A percentile compares a stretch with the other conserved stretches of the same genome.
Evolutionary conservation across 2,797 vertebrate genomes (phyloP).

Genomic region (Mycteria americana): DNA sequence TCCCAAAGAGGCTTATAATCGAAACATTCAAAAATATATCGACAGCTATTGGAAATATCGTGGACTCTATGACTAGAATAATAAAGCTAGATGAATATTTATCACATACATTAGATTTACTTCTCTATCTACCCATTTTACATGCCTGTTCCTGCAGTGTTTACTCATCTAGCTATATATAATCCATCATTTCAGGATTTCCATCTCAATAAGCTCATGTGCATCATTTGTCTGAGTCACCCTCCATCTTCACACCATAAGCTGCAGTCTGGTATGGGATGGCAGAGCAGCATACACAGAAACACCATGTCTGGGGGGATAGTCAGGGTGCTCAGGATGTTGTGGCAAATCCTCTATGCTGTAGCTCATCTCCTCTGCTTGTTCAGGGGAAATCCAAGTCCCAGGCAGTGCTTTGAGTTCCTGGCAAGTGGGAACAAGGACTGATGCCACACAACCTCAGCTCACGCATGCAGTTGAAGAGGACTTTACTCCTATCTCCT

Average conservation of each 20-base stretch:
- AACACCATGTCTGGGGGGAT: neutral
- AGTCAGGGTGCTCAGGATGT: fast-evolving
- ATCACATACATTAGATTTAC: neutral
- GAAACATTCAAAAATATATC: neutral
- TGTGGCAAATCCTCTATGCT: neutral
- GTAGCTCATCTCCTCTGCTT: neutral
- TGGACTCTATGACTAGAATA: neutral
- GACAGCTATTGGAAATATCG: neutral
- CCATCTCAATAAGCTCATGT: neutral
- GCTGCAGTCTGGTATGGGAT: neutral
- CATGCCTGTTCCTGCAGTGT: neutral
- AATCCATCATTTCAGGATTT: neutral
- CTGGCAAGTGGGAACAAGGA: neutral
- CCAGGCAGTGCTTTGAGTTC: neutral
- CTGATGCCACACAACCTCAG: neutral
- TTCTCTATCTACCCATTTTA: neutral
- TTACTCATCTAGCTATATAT: neutral
- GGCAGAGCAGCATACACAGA: neutral
- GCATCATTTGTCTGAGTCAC: neutral
- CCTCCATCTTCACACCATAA: neutral
- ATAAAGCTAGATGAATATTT: neutral
- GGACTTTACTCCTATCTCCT: neutral
- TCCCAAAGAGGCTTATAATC: neutral
- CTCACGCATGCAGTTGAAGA: neutral
- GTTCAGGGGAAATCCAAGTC: neutral